phyloP scores from a whole-genome alignment of 2,797 vertebrate species.

The Megalops cyprinoides region DNA sequence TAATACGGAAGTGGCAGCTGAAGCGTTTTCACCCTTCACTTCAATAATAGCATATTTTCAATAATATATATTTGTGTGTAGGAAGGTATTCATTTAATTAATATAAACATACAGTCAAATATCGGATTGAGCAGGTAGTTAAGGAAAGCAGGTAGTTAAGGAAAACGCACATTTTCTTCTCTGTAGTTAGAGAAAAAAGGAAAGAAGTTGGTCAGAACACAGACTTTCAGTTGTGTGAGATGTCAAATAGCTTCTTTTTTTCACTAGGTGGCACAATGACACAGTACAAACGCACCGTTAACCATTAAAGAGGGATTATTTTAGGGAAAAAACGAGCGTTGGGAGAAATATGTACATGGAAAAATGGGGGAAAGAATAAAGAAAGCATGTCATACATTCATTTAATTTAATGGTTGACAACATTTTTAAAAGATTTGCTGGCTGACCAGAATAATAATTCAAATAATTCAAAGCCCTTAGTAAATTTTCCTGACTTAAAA shows the following conservation, averaged over 20 bases:
- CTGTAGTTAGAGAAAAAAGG: not conserved
- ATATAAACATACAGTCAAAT: not conserved
- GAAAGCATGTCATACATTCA: not conserved
- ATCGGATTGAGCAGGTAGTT: too few relatives aligned
- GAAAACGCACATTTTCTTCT: too few relatives aligned
- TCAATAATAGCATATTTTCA: too few relatives aligned
- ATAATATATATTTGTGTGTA: too few relatives aligned
- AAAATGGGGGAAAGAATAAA: not conserved
- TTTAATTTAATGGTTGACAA: not conserved
- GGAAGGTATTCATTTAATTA: too few relatives aligned
- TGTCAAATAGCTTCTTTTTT: not conserved
- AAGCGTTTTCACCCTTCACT: too few relatives aligned
- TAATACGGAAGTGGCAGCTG: too few relatives aligned
- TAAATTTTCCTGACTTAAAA: too few relatives aligned
- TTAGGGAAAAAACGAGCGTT: not conserved
- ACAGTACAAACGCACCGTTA: not conserved
- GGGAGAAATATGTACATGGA: not conserved
- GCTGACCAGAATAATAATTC: too few relatives aligned
- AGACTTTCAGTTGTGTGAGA: not conserved
- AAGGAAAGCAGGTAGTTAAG: too few relatives aligned
- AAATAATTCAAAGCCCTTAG: too few relatives aligned
- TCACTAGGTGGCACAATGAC: conserved; percentile 29
- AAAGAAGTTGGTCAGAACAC: not conserved
- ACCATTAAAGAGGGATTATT: not conserved
- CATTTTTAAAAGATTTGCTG: not conserved